Percentiles rank a stretch among this genome's conserved stretches.
These are phyloP conservation scores for Flabesymbios commensalis DNA, from an alignment of 2,888 invertebrate species.

Conservation along the genomic window DNA sequence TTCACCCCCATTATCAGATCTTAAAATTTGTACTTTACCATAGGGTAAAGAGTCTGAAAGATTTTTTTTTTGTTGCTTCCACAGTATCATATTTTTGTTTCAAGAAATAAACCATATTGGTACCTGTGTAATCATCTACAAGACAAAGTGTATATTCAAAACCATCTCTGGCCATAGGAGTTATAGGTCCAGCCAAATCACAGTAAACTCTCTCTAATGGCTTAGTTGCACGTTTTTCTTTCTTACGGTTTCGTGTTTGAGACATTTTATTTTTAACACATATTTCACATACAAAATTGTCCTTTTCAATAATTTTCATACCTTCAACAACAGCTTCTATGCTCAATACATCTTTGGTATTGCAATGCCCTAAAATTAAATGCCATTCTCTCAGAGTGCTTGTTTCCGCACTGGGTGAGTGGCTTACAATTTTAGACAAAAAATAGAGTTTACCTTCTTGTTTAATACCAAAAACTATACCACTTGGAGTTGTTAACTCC, in stretches of 20 bases:
- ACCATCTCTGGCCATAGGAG: slow-evolving; percentile 20
- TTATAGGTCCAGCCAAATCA: slow-evolving; percentile 20
- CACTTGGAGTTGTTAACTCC: slow-evolving; percentile 3
- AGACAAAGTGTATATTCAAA: slow-evolving; percentile 22
- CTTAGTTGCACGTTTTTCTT: neutral
- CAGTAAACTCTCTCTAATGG: slow-evolving; percentile 12
- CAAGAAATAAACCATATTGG: slow-evolving; percentile 23
- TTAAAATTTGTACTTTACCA: neutral
- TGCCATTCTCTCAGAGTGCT: slow-evolving; percentile 24
- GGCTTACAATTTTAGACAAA: no score
- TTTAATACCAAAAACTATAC: slow-evolving; percentile 23
- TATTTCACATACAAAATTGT: slow-evolving; percentile 3
- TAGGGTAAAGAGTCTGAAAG: neutral
- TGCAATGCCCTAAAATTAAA: slow-evolving; percentile 25
- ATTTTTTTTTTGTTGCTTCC: slow-evolving; percentile 15
- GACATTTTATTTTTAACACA: slow-evolving; percentile 10
- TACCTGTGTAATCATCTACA: slow-evolving; percentile 24
- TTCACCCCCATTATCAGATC: slow-evolving; percentile 1
- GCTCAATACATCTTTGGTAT: slow-evolving; percentile 16
- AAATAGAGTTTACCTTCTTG: slow-evolving; percentile 26
- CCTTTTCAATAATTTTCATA: slow-evolving; percentile 17
- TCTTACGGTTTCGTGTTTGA: neutral
- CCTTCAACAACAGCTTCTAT: slow-evolving; percentile 23
- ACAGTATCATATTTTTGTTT: slow-evolving; percentile 21
- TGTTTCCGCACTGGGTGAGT: no score